Conservation (phyloP, 2,888 invertebrate species). For the Conchocele bisecta region DNA sequence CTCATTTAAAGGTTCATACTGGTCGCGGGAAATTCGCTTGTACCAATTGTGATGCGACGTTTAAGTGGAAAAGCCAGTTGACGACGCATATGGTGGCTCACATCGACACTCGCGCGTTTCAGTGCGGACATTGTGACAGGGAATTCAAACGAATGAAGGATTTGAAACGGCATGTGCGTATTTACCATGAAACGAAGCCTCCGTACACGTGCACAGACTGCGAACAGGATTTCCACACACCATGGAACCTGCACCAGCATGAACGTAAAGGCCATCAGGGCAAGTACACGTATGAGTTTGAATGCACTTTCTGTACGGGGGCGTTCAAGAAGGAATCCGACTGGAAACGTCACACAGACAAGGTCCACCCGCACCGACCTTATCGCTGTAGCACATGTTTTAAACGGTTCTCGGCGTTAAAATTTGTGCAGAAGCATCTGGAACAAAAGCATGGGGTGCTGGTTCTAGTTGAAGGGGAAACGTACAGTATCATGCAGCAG, state of each 20-base stretch:
- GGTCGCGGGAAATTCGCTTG: conserved; percentile 46
- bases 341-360: conserved; percentile 31
- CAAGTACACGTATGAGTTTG: conserved; percentile 11
- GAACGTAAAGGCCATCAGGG: conserved; percentile 44
- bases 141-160: conserved; percentile 53
- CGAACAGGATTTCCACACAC: conserved; percentile 48
- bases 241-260: conserved; percentile 42
- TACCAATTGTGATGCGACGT: conserved; percentile 36
- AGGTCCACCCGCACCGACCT: conserved; percentile 52
- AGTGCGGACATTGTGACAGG: conserved; percentile 40
- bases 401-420: conserved; percentile 47
- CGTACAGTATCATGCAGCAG: too few species aligned
- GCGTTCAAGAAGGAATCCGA: conserved; percentile 40
- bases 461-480: conserved; percentile 24
- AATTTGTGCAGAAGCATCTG: conserved; percentile 54
- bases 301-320: conserved; percentile 45
- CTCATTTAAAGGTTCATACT: conserved; percentile 48
- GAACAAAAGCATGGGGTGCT: conserved; percentile 36
- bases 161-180: conserved; percentile 45
- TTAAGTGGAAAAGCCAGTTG: conserved; percentile 54
- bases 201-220: conserved; percentile 54
- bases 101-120: conserved; percentile 39
- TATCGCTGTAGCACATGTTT: conserved; percentile 34
- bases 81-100: conserved; percentile 54
- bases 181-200: conserved; percentile 55